Evolutionary conservation across 2,113 vertebrate genomes (phyloP).

Genomic region (Cathartes aura): DNA sequence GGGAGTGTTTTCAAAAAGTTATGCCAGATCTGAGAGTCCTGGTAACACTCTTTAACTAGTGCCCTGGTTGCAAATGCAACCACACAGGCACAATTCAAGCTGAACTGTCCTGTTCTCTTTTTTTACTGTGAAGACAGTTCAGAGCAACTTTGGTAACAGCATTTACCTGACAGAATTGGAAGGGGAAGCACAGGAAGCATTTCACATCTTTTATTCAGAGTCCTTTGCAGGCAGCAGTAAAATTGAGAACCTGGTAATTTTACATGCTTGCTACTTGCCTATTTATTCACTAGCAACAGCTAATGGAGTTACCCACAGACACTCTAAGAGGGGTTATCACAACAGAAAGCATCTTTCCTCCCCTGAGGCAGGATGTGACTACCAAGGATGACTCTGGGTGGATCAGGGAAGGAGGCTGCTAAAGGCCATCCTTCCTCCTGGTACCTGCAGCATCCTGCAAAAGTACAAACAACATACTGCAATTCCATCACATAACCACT

Average conservation of each 20-base stretch:
- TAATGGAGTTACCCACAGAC: not conserved
- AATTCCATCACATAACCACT: not conserved
- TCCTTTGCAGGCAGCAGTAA: not conserved
- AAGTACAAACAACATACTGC: not conserved
- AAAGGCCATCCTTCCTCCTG: not conserved
- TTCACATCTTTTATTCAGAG: not conserved
- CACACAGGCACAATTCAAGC: not conserved
- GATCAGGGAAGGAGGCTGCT: not conserved
- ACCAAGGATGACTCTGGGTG: not conserved
- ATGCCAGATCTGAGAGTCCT: not conserved
- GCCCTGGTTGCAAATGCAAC: not conserved
- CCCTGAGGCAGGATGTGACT: not conserved
- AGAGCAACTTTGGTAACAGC: not conserved
- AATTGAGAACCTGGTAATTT: not conserved
- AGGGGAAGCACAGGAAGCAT: not conserved
- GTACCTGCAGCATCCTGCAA: not conserved
- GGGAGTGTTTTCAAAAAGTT: not conserved
- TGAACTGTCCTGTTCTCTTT: not conserved
- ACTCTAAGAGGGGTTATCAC: not conserved
- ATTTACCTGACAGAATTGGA: not conserved
- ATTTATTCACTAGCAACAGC: not conserved
- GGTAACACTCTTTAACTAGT: not conserved
- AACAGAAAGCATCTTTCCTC: not conserved
- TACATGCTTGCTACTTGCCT: not conserved
- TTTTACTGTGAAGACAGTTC: not conserved